These are phyloP conservation scores for Heteractis magnifica DNA, from an alignment of 92 coral and sea anemone genomes.

Conservation along the genomic window DNA sequence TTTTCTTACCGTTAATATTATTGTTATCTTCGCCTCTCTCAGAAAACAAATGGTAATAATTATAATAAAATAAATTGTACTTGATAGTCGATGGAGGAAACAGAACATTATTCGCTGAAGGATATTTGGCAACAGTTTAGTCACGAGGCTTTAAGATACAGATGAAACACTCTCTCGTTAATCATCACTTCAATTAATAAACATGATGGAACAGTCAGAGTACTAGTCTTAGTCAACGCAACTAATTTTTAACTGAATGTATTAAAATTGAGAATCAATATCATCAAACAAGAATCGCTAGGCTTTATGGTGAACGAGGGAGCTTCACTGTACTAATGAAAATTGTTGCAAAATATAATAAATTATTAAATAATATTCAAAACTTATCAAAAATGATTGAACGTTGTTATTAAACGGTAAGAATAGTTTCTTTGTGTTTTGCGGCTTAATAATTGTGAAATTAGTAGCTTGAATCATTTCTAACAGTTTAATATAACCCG, in stretches of 20 bases:
- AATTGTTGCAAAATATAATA: background rate
- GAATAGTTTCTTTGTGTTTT: background rate
- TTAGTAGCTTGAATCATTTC: background rate
- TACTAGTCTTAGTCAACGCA: background rate
- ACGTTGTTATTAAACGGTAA: background rate
- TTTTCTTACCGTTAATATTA: background rate
- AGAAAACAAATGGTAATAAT: background rate
- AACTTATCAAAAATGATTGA: background rate
- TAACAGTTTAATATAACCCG: background rate
- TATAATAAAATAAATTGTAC: background rate
- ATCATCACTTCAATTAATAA: background rate
- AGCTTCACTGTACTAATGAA: background rate
- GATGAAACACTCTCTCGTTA: background rate
- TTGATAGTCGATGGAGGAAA: background rate
- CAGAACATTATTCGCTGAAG: background rate
- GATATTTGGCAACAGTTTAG: background rate
- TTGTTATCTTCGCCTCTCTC: background rate
- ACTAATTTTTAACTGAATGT: background rate
- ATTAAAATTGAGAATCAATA: background rate
- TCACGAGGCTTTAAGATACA: background rate
- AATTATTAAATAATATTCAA: background rate
- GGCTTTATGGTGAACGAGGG: background rate
- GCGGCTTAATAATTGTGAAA: background rate
- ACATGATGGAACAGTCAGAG: background rate
- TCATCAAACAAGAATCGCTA: background rate